A percentile compares a stretch with the other conserved stretches of the same genome.
These are phyloP conservation scores for Hipposideros armiger DNA, from an alignment of 2,113 vertebrate genomes.

Conservation along the genomic window DNA sequence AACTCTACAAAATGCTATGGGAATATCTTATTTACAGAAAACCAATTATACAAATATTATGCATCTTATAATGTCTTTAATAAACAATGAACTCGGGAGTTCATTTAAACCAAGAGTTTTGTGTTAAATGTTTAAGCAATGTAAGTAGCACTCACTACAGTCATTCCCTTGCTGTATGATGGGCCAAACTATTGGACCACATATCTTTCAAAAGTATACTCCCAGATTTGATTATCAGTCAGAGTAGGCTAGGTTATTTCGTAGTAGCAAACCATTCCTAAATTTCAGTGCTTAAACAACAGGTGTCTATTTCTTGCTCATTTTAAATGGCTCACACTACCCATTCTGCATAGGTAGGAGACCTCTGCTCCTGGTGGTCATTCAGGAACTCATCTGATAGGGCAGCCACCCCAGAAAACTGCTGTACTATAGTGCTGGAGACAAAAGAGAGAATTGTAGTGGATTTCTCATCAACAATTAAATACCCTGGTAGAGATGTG, in stretches of 20 bases:
- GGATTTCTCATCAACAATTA: not conserved
- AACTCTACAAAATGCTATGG: not conserved
- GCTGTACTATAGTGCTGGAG: not conserved
- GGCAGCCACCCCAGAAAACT: not conserved
- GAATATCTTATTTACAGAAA: not conserved
- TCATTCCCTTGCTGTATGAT: not conserved
- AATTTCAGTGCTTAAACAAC: not conserved
- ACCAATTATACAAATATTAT: not conserved
- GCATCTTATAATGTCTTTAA: not conserved
- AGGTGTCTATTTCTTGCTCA: not conserved
- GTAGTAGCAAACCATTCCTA: not conserved
- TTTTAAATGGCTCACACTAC: not conserved
- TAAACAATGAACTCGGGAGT: not conserved
- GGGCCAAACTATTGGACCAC: not conserved
- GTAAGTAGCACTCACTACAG: not conserved
- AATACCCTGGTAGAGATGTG: not conserved
- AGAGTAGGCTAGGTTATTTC: not conserved
- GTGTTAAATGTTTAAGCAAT: not conserved
- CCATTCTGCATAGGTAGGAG: not conserved
- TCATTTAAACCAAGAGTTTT: conserved; percentile 20
- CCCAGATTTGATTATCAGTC: not conserved
- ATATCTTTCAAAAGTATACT: not conserved
- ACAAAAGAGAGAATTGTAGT: not conserved
- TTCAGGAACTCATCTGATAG: not conserved
- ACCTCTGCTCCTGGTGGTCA: not conserved